Evolutionary conservation across 2,113 vertebrate genomes (phyloP).

Genomic region (Rafetus swinhoei): DNA sequence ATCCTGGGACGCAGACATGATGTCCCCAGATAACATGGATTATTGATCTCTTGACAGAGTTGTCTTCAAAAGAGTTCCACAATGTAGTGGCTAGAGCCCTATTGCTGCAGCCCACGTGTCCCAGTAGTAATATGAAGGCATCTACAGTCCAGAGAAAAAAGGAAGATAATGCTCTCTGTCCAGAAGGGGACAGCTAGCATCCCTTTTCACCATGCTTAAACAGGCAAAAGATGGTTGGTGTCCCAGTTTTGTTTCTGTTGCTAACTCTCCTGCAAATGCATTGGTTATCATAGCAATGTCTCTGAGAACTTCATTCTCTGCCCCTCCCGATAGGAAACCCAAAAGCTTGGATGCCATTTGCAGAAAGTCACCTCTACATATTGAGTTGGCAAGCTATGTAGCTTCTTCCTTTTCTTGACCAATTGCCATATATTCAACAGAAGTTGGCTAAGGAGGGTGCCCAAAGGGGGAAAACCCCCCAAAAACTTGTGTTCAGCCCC

Average conservation of each 20-base stretch:
- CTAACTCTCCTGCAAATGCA: neutral
- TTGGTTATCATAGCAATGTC: fast-evolving
- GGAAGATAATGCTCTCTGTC: too few species aligned
- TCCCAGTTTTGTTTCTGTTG: neutral
- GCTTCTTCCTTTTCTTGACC: neutral
- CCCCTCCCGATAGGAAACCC: fast-evolving
- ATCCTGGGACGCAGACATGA: too few species aligned
- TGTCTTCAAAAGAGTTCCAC: neutral
- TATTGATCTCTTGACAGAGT: neutral
- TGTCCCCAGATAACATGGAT: neutral
- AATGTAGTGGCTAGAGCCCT: neutral
- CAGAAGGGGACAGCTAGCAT: too few species aligned
- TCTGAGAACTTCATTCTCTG: neutral
- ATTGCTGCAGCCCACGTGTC: neutral
- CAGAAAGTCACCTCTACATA: fast-evolving
- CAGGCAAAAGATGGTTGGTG: too few species aligned
- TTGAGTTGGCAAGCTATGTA: neutral
- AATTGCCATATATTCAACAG: neutral
- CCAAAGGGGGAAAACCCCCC: too few species aligned
- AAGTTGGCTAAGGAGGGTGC: neutral
- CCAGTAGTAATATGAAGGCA: too few species aligned
- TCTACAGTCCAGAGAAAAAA: too few species aligned
- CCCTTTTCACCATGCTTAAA: too few species aligned
- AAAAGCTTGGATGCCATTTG: fast-evolving
- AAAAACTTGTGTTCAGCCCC: neutral